Base-by-base conservation (phyloP, 2,113 vertebrate genomes). In the Corythaixoides concolor region DNA sequence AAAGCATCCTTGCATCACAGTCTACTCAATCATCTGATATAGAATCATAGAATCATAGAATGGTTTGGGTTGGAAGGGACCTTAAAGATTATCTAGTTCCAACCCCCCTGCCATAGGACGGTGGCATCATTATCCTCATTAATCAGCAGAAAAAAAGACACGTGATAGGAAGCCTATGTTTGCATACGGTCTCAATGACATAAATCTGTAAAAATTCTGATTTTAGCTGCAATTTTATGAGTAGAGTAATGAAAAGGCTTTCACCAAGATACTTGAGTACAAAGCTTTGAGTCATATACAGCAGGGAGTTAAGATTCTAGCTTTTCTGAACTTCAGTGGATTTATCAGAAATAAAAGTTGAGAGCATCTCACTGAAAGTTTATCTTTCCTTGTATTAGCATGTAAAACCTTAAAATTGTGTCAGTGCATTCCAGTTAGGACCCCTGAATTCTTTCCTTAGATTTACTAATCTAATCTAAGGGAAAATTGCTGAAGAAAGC, bases 401-500 rank as follows among this genome's bases (percentile, higher is more conserved):
- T 15, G 2, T 80, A 56, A 93, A 96, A 58, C 27, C 21, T 82
- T 70, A 86, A 90, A 76, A 83, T 49, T 55, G 55, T 77, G 64
- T 75, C 39, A 89, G 19, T 53, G 32, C 32, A 45, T 58, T 87
- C 35, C 84, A 75, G 8, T 95, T 53, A 90, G 82, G 52, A 90
- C 6, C 47, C 15, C 47, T 63, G 73, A 83, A 68, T 64, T 43
- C 41, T 84, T 67, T 77, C 35, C 83, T 93, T 52, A 78, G 52
- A 41, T 92, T 93, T 96, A 78, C 43, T 74, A 53, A 58, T 49
- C 8, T 58, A 88, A 70, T 81, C 6, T 32, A 88, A 93, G 52
- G 30, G 62, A 95, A 67, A 87, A 72, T 85, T 95, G 37, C 79
- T 95, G 77, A 97, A 92, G 88, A 92, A 97, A 93, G 55, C n/a